phyloP scores from a whole-genome alignment of 2,113 vertebrate genomes.

The Stomatorhinus ivindoensis region DNA sequence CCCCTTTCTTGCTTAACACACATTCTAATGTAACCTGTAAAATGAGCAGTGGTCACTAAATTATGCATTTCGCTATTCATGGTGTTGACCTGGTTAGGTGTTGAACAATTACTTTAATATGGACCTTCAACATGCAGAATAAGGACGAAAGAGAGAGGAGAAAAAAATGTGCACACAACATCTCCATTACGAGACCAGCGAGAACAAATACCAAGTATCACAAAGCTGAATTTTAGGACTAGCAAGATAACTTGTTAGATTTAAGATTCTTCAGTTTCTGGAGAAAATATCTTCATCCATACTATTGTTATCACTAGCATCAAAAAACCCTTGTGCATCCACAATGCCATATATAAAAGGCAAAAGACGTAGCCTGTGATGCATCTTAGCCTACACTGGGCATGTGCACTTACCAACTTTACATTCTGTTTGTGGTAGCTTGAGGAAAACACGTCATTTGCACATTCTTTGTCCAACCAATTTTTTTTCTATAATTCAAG shows the following conservation, averaged over 20 bases:
- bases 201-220: neutral
- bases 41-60: constrained; percentile 40
- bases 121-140: neutral
- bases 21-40: constrained; percentile 32
- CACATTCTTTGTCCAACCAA: neutral
- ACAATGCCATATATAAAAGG: neutral
- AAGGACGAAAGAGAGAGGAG: neutral
- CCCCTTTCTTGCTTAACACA: neutral
- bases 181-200: neutral
- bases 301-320: neutral
- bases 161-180: neutral
- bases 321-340: neutral
- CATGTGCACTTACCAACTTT: neutral
- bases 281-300: neutral
- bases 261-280: neutral
- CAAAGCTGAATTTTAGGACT: neutral
- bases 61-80: constrained; percentile 41
- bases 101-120: neutral
- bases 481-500: neutral
- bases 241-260: neutral
- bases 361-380: neutral
- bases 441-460: neutral
- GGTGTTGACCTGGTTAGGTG: neutral
- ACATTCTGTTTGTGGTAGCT: neutral
- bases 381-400: neutral